phyloP scores from a whole-genome alignment of 2,888 invertebrate genomes.

The Drosophila borealis region DNA sequence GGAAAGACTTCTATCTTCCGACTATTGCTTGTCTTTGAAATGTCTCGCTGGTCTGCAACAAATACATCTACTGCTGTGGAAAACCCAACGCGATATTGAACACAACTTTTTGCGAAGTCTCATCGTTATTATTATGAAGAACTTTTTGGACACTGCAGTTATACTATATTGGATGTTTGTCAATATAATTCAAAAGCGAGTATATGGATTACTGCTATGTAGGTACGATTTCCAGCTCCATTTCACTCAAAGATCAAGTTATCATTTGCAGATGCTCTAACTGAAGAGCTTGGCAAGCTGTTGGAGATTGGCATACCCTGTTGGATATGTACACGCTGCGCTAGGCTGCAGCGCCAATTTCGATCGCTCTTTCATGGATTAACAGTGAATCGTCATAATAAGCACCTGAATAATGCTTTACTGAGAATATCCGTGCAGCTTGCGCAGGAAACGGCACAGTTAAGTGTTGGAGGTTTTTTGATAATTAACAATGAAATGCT shows the following conservation, averaged over 20 bases:
- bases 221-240: neutral
- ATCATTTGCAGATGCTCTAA: neutral
- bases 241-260: no score
- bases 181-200: neutral
- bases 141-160: conserved; percentile 55
- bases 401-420: conserved; percentile 39
- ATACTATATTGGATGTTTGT: conserved; percentile 61
- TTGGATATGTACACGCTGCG: conserved; percentile 60
- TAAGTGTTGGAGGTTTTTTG: conserved; percentile 56
- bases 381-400: conserved; percentile 40
- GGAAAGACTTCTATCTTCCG: conserved; percentile 5
- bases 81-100: conserved; percentile 51
- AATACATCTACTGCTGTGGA: conserved; percentile 56
- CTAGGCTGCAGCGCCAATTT: conserved; percentile 37
- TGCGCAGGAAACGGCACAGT: conserved; percentile 52
- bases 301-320: conserved; percentile 39
- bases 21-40: no score
- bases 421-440: conserved; percentile 52
- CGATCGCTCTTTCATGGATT: conserved; percentile 37
- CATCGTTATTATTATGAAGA: conserved; percentile 49
- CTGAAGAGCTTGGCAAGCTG: conserved; percentile 29
- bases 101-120: conserved; percentile 51
- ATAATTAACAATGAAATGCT: conserved; percentile 55
- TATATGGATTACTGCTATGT: conserved; percentile 20
- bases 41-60: conserved; percentile 38